phyloP scores from a whole-genome alignment of 2,888 invertebrate genomes.

The Machimus rusticus region DNA sequence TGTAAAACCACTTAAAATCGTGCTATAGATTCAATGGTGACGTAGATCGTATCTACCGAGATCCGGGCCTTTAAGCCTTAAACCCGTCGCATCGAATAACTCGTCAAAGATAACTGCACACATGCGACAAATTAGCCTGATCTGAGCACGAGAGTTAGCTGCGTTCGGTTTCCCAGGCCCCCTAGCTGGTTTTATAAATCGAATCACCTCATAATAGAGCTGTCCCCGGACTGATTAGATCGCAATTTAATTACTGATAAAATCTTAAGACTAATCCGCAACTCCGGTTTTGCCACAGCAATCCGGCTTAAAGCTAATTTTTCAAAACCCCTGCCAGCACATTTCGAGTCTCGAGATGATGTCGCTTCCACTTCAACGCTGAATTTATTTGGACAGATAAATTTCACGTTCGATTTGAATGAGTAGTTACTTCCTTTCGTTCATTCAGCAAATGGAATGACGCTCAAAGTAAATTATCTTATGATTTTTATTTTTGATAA shows the following conservation, averaged over 20 bases:
- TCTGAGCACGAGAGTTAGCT: neutral
- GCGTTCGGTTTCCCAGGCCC: neutral
- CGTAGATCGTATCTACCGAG: neutral
- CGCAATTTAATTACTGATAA: neutral
- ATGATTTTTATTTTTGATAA: neutral
- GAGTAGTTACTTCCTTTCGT: neutral
- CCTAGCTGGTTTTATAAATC: neutral
- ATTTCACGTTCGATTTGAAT: neutral
- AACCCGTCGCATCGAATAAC: neutral
- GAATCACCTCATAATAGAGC: slow-evolving; percentile 1
- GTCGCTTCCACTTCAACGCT: neutral
- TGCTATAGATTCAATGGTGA: neutral
- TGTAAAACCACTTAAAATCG: neutral
- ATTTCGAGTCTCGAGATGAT: neutral
- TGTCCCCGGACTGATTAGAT: neutral
- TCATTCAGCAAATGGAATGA: neutral
- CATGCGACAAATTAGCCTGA: neutral
- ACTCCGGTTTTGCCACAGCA: neutral
- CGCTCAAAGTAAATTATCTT: neutral
- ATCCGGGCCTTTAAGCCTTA: neutral
- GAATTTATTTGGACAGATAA: neutral
- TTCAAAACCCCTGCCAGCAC: neutral
- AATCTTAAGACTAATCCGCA: slow-evolving; percentile 4
- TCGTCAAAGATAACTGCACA: neutral
- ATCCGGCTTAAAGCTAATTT: neutral